Conservation (phyloP, 1,140 invertebrate species). For the Drosophila subobscura region DNA sequence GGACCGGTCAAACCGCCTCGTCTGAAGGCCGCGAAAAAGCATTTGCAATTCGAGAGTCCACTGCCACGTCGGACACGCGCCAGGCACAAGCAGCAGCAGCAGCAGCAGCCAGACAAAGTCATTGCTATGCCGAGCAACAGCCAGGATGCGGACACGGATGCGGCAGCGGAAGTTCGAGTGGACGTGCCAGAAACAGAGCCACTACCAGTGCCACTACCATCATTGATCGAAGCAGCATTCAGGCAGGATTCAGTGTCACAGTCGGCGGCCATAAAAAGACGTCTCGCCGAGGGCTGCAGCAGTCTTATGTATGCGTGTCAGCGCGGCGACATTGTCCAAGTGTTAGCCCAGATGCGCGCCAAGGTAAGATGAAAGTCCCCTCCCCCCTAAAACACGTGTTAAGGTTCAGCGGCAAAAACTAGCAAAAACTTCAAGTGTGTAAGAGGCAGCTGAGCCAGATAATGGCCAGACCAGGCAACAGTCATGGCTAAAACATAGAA, state of each 20-base stretch:
- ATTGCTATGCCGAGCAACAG: slow-evolving; percentile 42
- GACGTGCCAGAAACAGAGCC: slow-evolving; percentile 50
- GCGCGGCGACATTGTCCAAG: slow-evolving; percentile 87
- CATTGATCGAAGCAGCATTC: background rate
- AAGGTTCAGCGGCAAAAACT: slow-evolving; percentile 6
- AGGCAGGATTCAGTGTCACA: slow-evolving; percentile 15
- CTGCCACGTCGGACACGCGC: slow-evolving; percentile 62
- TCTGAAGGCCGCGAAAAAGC: slow-evolving; percentile 69
- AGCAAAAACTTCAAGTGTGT: slow-evolving; percentile 18
- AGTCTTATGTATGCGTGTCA: slow-evolving; percentile 95
- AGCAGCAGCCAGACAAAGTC: slow-evolving; percentile 36
- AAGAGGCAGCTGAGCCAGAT: slow-evolving; percentile 25
- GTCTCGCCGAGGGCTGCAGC: slow-evolving; percentile 86
- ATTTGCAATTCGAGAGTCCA: slow-evolving; percentile 77
- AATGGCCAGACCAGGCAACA: slow-evolving; percentile 10
- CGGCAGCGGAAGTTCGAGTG: slow-evolving; percentile 40
- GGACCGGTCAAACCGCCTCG: slow-evolving; percentile 68
- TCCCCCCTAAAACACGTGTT: slow-evolving; percentile 40
- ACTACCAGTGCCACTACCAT: background rate
- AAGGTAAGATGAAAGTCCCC: slow-evolving; percentile 75
- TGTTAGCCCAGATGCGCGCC: slow-evolving; percentile 84
- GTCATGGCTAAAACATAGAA: slow-evolving; percentile 37
- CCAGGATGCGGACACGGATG: slow-evolving; percentile 45
- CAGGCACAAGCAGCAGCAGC: slow-evolving; percentile 11
- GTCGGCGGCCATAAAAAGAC: slow-evolving; percentile 56